A percentile compares a stretch with the other conserved stretches of the same genome.
Conservation (phyloP, 2,113 vertebrate species). For the Tamias sibiricus region DNA sequence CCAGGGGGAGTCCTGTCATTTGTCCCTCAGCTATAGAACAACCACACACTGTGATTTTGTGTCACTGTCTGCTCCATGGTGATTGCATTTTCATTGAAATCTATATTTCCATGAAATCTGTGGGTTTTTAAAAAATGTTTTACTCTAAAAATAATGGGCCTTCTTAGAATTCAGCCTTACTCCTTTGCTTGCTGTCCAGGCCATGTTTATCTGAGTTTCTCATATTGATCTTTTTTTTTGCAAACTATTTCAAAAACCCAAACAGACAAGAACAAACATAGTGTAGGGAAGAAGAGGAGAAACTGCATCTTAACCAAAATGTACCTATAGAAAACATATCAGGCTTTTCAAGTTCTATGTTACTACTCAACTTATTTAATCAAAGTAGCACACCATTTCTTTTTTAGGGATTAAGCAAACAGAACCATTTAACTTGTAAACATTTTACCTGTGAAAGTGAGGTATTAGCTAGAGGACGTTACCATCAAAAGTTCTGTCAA, state of each 20-base stretch:
- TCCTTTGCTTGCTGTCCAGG: slow-evolving; percentile 59
- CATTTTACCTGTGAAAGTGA: not conserved
- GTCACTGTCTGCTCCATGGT: slow-evolving; percentile 68
- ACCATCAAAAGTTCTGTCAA: not conserved
- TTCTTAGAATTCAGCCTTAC: slow-evolving; percentile 70
- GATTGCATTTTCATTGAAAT: slow-evolving; percentile 79
- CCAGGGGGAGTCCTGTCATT: slow-evolving; percentile 81
- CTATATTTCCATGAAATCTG: slow-evolving; percentile 68
- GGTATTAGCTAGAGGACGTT: not conserved
- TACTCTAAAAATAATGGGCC: slow-evolving; percentile 63
- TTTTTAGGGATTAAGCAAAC: slow-evolving; percentile 26
- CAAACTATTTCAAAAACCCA: slow-evolving; percentile 53
- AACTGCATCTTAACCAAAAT: not conserved
- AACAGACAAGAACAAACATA: not conserved
- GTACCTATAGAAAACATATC: slow-evolving; percentile 30
- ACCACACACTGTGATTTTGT: slow-evolving; percentile 73
- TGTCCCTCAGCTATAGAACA: slow-evolving; percentile 75
- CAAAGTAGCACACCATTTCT: slow-evolving; percentile 15
- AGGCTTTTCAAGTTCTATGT: slow-evolving; percentile 17
- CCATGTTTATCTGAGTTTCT: slow-evolving; percentile 62
- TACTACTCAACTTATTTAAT: not conserved
- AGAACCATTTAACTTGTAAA: not conserved
- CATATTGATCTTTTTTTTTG: slow-evolving; percentile 43
- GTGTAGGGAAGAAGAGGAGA: not conserved
- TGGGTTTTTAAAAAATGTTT: not conserved